Evolutionary conservation across 2,113 vertebrate genomes (phyloP).

Genomic region (Sciurus niger): DNA sequence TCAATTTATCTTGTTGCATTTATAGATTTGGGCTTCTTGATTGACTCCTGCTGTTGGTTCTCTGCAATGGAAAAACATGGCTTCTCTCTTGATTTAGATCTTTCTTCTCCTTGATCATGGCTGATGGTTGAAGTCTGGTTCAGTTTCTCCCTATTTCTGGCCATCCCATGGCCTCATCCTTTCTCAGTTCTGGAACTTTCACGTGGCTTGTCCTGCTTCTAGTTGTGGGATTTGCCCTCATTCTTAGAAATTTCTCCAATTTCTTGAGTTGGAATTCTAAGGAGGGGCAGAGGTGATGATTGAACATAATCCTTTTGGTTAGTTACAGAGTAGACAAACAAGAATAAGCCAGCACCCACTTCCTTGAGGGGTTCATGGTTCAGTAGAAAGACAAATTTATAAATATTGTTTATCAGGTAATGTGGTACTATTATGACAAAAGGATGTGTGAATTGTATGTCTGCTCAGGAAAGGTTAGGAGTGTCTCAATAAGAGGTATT

Average conservation of each 20-base stretch:
- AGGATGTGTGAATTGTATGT: neutral
- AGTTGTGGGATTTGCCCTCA: rapidly evolving
- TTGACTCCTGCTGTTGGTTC: neutral
- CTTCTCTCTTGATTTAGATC: conserved; percentile 7
- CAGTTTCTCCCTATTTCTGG: neutral
- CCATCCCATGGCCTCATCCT: neutral
- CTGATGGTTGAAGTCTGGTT: neutral
- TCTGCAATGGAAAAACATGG: neutral
- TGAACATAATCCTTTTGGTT: neutral
- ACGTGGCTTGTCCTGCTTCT: too few species aligned
- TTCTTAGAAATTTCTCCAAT: neutral
- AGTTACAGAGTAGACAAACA: neutral
- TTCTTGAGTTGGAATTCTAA: neutral
- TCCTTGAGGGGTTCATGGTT: neutral
- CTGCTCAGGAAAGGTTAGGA: neutral
- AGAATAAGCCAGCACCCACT: neutral
- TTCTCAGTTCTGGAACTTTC: neutral
- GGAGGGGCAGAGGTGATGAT: neutral
- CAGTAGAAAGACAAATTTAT: neutral
- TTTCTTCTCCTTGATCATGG: neutral
- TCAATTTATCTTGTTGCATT: neutral
- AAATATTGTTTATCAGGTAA: neutral
- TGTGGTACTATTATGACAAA: neutral
- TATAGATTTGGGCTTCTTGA: neutral
- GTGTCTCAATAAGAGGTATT: neutral